Base-by-base conservation (phyloP, 2,797 vertebrate species). In the Siniperca obscura region DNA sequence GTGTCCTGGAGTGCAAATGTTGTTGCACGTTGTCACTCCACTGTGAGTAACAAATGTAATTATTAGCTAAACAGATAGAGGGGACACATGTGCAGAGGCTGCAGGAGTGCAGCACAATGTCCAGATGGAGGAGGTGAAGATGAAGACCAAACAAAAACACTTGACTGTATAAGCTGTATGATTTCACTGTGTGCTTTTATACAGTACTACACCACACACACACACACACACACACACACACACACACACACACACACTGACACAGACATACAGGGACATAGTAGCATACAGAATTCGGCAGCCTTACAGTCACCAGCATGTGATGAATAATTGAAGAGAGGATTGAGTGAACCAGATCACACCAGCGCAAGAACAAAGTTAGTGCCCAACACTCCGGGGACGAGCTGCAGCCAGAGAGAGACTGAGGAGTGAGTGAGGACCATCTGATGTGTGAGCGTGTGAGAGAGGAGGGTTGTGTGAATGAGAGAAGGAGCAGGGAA, bases 321-420 rank as follows among this genome's bases (percentile, higher is more conserved):
- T 61, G 70, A 77, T 86, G 74, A 89, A 80, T 84, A 82, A 79
- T 82, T 80, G 48, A 82, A 62, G 52, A 48, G 70, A 60, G 56
- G 69, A 40, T 70, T 25, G 36, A 81, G 66, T n/a, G 25, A 76
- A 67, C 13, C 62, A 50, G 62, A 78, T 48, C 46, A 65, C 66
- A 83, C 25, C 48, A 38, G 56, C 17, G 36, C 25, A 55, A 68
- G 61, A 64, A 60, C 48, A 77, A 9, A 22, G 46, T 36, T 27
- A n/a, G 38, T 62, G 38, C 61, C 77, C 30, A 21, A 21, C 64
- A 50, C 55, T 64, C 25, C 1, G 9, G 65, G 34, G 50, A 42
- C 11, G 10, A 64, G 42, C 25, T 46, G 17, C 53, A 78, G 70
- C 42, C n/a, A 56, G 56, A 42, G 38, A 48, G n/a, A 34, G 12